Base-by-base conservation (phyloP, 2,888 invertebrate genomes). In the Coleophora deauratella region DNA sequence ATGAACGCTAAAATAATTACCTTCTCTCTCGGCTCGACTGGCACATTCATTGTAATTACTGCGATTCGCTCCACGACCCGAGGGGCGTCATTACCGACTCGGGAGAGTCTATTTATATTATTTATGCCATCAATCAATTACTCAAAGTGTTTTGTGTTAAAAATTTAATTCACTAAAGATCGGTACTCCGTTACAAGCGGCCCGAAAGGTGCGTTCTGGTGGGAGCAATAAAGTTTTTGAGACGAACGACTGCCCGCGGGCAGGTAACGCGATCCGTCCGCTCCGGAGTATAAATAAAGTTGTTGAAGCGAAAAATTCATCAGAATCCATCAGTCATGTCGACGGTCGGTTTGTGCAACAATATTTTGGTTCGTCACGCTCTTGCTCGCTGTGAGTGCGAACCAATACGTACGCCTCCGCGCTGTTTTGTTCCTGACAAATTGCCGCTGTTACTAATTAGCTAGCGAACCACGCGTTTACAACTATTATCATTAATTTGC, bases 41-140 rank as follows among this genome's bases (percentile, higher is more conserved):
- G 54, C 50, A 51, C 55, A 51, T 58, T 63, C 57, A 56, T 54
- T 52, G 55, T 69, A 68, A 73, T 73, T 70, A 69, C 61, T 60
- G 53, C 55, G 62, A 72, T 75, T 72, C 62, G 73, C 64, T 69
- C 62, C 66, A 49, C 60, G 57, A 53, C 21, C 21, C 51, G 50
- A 55, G 52, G 53, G 51, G 52, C 50, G 51, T 54, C 57, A 63
- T 62, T 59, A 52, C 54, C 50, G 49, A 47, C 44, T 55, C 45
- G 37, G 43, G 57, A 58, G 62, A 62, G 56, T 52, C 66, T 65
- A 72, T 77, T 21, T 21, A 21, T 21, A 21, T 72, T 67, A 74
- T 73, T 72, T 65, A 75, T 72, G 66, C 59, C 62, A 68, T 76
- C 75, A 76, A 77, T 78, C 77, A 76, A 79, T 81, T 78, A 73